These are phyloP conservation scores for Smutsia gigantea DNA, from an alignment of 2,797 vertebrate genomes.

Conservation along the genomic window DNA sequence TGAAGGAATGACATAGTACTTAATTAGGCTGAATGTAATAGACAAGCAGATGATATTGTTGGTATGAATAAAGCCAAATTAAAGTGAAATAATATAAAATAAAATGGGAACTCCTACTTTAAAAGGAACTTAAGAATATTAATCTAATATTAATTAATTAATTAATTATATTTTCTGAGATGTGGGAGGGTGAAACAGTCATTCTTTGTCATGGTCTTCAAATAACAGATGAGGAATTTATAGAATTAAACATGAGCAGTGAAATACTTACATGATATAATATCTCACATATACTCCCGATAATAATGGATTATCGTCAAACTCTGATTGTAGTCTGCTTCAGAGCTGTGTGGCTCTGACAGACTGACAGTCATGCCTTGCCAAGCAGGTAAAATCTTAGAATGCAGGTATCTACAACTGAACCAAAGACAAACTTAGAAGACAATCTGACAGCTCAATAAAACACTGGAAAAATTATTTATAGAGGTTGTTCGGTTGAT, in stretches of 20 bases:
- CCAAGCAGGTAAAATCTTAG: background rate
- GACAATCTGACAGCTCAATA: conserved; percentile 35
- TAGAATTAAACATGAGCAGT: conserved; percentile 24
- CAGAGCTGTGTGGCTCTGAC: background rate
- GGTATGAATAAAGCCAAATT: background rate
- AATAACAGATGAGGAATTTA: conserved; percentile 18
- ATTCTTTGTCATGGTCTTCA: conserved; percentile 21
- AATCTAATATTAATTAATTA: background rate
- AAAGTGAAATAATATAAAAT: conserved; percentile 2
- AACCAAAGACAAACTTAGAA: conserved; percentile 50
- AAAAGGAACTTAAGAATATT: background rate
- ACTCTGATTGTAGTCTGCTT: background rate
- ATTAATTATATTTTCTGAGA: conserved; percentile 25
- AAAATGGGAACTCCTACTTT: background rate
- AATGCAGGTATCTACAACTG: background rate
- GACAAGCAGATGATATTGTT: background rate
- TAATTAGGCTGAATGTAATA: background rate
- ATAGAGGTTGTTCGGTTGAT: background rate
- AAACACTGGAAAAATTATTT: conserved; percentile 16
- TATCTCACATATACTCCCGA: background rate
- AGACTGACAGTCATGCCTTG: background rate
- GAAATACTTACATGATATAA: background rate
- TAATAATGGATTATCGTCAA: background rate
- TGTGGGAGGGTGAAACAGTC: background rate
- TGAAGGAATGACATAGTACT: background rate